Evolutionary conservation across 2,113 vertebrate species (phyloP).

Genomic region (Pelobates fuscus): DNA sequence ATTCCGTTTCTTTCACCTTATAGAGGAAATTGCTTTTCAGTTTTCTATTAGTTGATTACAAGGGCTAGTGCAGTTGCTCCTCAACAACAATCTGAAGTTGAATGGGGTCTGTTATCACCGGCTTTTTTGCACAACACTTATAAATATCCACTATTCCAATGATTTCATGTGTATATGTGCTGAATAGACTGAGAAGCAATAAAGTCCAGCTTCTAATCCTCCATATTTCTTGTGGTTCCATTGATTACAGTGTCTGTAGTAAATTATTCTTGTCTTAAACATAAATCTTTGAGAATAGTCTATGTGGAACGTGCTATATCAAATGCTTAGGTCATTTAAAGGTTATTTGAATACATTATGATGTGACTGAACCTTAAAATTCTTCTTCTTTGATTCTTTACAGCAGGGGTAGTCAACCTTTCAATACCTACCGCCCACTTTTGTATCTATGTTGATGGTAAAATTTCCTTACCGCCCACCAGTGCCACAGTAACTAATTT

Average conservation of each 20-base stretch:
- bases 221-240: background rate
- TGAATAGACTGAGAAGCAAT: background rate
- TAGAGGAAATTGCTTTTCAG: slow-evolving; percentile 7
- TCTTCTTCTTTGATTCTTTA: too few species aligned
- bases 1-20: background rate
- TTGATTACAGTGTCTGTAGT: background rate
- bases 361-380: too few species aligned
- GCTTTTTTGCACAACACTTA: background rate
- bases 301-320: background rate
- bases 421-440: too few species aligned
- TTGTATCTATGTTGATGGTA: too few species aligned
- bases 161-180: background rate
- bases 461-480: too few species aligned
- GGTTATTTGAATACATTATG: background rate
- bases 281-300: background rate
- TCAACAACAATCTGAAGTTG: slow-evolving; percentile 20
- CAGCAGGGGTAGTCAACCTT: too few species aligned
- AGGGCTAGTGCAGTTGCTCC: background rate
- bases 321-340: too few species aligned
- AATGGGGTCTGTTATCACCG: slow-evolving; percentile 25
- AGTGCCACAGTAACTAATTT: too few species aligned
- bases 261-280: slow-evolving; percentile 4
- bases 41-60: slow-evolving; percentile 47
- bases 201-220: background rate
- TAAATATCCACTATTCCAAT: slow-evolving; percentile 1